phyloP scores from a whole-genome alignment of 2,888 invertebrate genomes.

The Embidobia sp. region DNA sequence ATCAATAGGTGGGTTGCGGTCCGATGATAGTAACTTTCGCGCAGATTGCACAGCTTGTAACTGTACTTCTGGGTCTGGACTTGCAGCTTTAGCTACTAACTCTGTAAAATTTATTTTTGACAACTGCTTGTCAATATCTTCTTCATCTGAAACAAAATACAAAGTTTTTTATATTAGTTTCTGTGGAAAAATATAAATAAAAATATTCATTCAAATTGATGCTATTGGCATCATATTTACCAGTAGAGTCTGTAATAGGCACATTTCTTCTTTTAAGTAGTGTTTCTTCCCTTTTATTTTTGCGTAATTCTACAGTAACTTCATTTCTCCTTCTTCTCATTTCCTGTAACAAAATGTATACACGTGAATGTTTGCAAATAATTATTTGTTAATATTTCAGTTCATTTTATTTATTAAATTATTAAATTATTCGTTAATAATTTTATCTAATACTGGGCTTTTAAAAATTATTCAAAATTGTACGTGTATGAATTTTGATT shows the following conservation, averaged over 20 bases:
- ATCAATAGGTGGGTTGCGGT: slow-evolving; percentile 99
- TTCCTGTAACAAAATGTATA: slow-evolving; percentile 86
- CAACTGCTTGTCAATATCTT: slow-evolving; percentile 87
- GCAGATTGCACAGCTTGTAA: slow-evolving; percentile 96
- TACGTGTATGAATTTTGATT: too few species aligned
- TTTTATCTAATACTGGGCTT: too few species aligned
- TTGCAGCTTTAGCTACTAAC: slow-evolving; percentile 93
- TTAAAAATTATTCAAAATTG: too few species aligned
- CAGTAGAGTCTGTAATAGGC: slow-evolving; percentile 91
- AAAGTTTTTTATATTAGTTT: too few species aligned
- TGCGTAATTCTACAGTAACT: slow-evolving; percentile 97
- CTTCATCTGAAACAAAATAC: too few species aligned
- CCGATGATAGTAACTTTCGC: slow-evolving; percentile 96
- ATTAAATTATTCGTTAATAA: too few species aligned
- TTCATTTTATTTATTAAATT: too few species aligned
- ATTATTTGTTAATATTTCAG: too few species aligned
- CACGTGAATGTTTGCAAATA: too few species aligned
- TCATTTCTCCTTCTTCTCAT: slow-evolving; percentile 98
- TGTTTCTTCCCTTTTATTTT: slow-evolving; percentile 99
- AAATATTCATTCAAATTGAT: neutral
- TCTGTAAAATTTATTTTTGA: slow-evolving; percentile 89
- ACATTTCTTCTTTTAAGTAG: slow-evolving; percentile 98
- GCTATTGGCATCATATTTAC: slow-evolving; percentile 73
- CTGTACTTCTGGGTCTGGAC: slow-evolving; percentile 90
- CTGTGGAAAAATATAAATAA: too few species aligned